Base-by-base conservation (phyloP, 2,797 vertebrate species). In the Columba guinea region DNA sequence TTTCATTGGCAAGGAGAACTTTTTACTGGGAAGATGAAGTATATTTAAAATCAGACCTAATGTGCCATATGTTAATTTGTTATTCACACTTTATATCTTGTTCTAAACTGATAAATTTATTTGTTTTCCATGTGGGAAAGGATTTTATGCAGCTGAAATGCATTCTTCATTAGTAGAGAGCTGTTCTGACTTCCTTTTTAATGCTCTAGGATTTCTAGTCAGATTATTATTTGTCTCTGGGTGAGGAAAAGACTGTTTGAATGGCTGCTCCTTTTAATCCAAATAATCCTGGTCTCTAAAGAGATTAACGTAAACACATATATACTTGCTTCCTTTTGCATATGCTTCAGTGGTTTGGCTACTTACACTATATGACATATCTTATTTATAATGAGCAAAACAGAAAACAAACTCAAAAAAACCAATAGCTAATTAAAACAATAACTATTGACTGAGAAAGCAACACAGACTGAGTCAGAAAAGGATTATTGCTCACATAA, bases 221-320 rank as follows among this genome's bases (percentile, higher is more conserved):
- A 84, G 81, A 95, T 94, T 95, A 82, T 93, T 93, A 86, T 70
- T 51, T 92, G 90, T 84, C 83, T 88, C 73, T 90, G 78, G 67
- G 60, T 91, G 67, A 95, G 39, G 37, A 93, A 67, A 93, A 94
- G 76, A 35, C 74, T 49, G 27, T 83, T 17, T 94, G 68, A 95
- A 89, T 75, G 51, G 60, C n/a, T 89, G 78, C 27, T 93, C 44
- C 35, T 87, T 80, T 92, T 93, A 95, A 97, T 96, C 94, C 85
- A 87, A 95, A 79, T 96, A 97, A 97, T 95, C 94, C 93, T 90
- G 64, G 93, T 95, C 94, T 96, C 95, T 94, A 46, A 97, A 96
- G 92, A 82, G 89, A 95, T 92, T 94, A 94, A 53, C n/a, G 44
- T 58, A 87, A 90, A 82, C 24, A 56, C 7, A 56, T 58, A 28